These are phyloP conservation scores for Sebastes matsubarae DNA, from an alignment of 2,797 vertebrate genomes.

Conservation along the genomic window DNA sequence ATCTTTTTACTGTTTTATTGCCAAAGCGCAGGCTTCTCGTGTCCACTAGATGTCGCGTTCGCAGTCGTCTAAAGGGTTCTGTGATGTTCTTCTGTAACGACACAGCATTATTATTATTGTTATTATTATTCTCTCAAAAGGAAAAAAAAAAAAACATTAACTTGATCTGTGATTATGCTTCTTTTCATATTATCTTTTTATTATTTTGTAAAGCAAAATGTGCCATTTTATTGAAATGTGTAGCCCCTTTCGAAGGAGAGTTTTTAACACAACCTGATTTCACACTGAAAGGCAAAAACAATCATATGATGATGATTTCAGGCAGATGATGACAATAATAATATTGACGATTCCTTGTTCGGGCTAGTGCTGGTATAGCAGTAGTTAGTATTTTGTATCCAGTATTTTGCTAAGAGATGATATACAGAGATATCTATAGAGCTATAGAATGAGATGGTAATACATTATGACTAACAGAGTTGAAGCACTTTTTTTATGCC, in stretches of 20 bases:
- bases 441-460: slow-evolving; percentile 79
- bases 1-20: slow-evolving; percentile 82
- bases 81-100: slow-evolving; percentile 83
- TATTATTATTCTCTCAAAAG: slow-evolving; percentile 77
- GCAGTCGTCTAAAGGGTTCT: slow-evolving; percentile 85
- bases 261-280: slow-evolving; percentile 69
- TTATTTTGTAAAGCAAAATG: slow-evolving; percentile 77
- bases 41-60: slow-evolving; percentile 76
- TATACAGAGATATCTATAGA: slow-evolving; percentile 84
- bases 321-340: slow-evolving; percentile 66
- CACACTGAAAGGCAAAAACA: slow-evolving; percentile 72
- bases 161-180: slow-evolving; percentile 84
- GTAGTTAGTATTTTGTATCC: slow-evolving; percentile 82
- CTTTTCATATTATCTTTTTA: slow-evolving; percentile 77
- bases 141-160: slow-evolving; percentile 80
- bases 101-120: slow-evolving; percentile 79
- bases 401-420: slow-evolving; percentile 83
- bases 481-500: slow-evolving; percentile 84
- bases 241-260: slow-evolving; percentile 72
- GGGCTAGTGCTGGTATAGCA: slow-evolving; percentile 76
- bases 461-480: slow-evolving; percentile 82
- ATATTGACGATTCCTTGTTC: slow-evolving; percentile 70
- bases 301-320: slow-evolving; percentile 71
- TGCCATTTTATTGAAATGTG: slow-evolving; percentile 78
- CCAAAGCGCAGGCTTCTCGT: slow-evolving; percentile 90